A percentile compares a stretch with the other conserved stretches of the same genome.
These are phyloP conservation scores for Lepisosteus osseus DNA, from an alignment of 2,113 vertebrate genomes.

Conservation along the genomic window DNA sequence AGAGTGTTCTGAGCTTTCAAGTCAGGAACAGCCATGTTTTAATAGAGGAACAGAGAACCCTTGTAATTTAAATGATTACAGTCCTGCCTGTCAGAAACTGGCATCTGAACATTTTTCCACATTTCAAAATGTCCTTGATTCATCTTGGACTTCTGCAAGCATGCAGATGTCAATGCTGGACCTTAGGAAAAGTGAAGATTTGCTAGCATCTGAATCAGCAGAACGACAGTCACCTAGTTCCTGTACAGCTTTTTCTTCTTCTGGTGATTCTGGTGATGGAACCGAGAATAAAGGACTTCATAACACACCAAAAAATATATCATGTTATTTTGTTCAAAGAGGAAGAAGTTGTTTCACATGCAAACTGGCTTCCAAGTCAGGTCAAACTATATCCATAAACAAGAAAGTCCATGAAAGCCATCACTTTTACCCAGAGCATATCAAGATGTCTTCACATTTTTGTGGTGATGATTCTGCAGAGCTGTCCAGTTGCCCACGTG, in stretches of 20 bases:
- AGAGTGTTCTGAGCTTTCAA: not conserved
- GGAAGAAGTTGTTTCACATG: not conserved
- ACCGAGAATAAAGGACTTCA: not conserved
- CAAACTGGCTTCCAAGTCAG: not conserved
- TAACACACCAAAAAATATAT: not conserved
- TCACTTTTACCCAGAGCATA: not conserved
- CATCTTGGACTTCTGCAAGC: conserved; percentile 36
- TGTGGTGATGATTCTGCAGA: not conserved
- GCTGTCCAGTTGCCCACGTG: not conserved
- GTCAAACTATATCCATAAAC: not conserved
- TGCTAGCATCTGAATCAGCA: not conserved
- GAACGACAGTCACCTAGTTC: not conserved
- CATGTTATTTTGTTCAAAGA: conserved; percentile 5
- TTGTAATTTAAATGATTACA: not conserved
- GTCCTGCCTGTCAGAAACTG: not conserved
- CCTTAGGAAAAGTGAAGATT: not conserved
- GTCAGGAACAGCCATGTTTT: not conserved
- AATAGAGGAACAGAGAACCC: not conserved
- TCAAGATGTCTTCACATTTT: not conserved
- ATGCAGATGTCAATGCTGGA: conserved; percentile 32
- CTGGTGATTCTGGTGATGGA: not conserved
- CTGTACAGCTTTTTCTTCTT: conserved; percentile 2
- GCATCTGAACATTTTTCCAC: conserved; percentile 16
- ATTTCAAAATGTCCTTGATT: conserved; percentile 34
- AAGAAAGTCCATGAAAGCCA: not conserved